phyloP scores from a whole-genome alignment of 2,113 vertebrate species.

The Muntiacus reevesi region DNA sequence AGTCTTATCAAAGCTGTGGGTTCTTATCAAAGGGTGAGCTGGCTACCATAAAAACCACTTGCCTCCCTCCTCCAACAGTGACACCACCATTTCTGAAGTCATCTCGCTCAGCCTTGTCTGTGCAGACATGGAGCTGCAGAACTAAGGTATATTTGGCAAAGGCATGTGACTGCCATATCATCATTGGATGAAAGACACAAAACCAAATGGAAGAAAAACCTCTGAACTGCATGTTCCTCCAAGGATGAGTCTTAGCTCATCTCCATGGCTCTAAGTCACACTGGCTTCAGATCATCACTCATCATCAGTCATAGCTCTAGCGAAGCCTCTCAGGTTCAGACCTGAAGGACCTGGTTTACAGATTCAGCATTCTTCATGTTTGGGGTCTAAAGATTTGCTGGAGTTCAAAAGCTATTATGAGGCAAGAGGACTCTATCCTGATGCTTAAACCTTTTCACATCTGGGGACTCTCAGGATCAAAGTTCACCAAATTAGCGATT shows the following conservation, averaged over 20 bases:
- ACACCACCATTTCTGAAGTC: not conserved
- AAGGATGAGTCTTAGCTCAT: not conserved
- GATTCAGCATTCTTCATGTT: not conserved
- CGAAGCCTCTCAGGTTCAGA: not conserved
- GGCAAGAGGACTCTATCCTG: not conserved
- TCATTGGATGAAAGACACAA: not conserved
- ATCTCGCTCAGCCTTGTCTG: not conserved
- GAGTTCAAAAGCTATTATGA: not conserved
- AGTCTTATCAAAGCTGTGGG: not conserved
- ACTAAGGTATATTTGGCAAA: not conserved
- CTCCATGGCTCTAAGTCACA: not conserved
- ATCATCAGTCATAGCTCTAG: not conserved
- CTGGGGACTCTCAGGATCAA: not conserved
- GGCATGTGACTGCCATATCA: not conserved
- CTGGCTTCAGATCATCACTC: not conserved
- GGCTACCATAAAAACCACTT: not conserved
- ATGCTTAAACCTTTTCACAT: not conserved
- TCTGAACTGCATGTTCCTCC: not conserved
- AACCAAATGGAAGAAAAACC: not conserved
- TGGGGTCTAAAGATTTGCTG: not conserved
- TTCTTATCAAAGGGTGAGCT: not conserved
- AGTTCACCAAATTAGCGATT: constrained; percentile 28
- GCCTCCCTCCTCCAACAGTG: not conserved
- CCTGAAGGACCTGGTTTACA: not conserved
- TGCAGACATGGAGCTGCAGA: not conserved